A percentile compares a stretch with the other conserved stretches of the same genome.
These are phyloP conservation scores for Betta splendens DNA, from an alignment of 2,797 vertebrate genomes.

Conservation along the genomic window DNA sequence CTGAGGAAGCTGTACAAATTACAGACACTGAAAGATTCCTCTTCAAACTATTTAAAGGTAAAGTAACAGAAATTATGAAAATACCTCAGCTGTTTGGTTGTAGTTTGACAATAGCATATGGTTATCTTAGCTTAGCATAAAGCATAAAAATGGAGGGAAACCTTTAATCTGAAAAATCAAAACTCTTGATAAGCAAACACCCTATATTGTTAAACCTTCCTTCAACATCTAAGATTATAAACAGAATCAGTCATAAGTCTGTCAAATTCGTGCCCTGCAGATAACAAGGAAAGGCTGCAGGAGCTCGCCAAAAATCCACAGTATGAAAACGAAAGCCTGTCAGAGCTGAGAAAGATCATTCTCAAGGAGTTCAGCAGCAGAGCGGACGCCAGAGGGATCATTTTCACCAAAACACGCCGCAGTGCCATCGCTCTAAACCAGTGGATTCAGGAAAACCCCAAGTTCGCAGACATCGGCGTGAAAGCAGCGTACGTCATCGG, in stretches of 20 bases:
- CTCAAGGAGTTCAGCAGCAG: slow-evolving; percentile 87
- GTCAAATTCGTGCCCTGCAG: slow-evolving; percentile 68
- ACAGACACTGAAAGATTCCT: slow-evolving; percentile 88
- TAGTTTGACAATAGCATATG: too few relatives aligned
- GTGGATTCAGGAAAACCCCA: slow-evolving; percentile 91
- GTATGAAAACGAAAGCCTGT: slow-evolving; percentile 90
- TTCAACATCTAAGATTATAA: neutral
- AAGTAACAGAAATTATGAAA: too few relatives aligned
- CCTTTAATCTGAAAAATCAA: too few relatives aligned
- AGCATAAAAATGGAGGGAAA: too few relatives aligned
- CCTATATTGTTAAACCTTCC: neutral
- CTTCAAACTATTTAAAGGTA: slow-evolving; percentile 88
- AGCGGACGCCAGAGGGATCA: slow-evolving; percentile 86
- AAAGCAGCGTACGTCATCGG: slow-evolving; percentile 88
- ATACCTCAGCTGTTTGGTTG: too few relatives aligned
- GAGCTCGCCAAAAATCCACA: slow-evolving; percentile 79
- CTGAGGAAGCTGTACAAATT: slow-evolving; percentile 74
- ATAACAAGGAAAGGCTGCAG: slow-evolving; percentile 82
- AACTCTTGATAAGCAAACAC: too few relatives aligned
- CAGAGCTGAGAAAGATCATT: slow-evolving; percentile 80
- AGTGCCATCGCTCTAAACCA: slow-evolving; percentile 89
- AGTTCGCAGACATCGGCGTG: slow-evolving; percentile 89
- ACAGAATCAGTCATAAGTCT: neutral
- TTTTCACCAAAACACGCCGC: slow-evolving; percentile 94
- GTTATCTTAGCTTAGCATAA: too few relatives aligned